Percentiles rank a stretch among this genome's conserved stretches.
Conservation (phyloP, 2,113 vertebrate species). For the Anseranas semipalmata region DNA sequence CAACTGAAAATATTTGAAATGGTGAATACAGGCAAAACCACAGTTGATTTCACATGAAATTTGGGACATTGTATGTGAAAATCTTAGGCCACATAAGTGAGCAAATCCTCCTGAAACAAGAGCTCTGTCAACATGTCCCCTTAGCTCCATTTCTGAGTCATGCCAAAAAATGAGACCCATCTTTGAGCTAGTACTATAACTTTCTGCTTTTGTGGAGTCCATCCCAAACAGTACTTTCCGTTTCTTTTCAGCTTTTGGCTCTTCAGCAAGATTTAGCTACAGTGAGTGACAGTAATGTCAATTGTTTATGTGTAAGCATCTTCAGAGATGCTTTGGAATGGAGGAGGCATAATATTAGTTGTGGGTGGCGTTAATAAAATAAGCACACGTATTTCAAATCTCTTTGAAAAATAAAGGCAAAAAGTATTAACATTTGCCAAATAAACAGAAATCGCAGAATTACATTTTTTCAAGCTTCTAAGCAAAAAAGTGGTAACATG, state of each 20-base stretch:
- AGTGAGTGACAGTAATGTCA: conserved; percentile 3
- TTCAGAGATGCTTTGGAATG: neutral
- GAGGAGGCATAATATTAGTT: neutral
- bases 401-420: neutral
- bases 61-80: neutral
- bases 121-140: neutral
- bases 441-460: neutral
- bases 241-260: conserved; percentile 8
- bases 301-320: neutral
- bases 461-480: neutral
- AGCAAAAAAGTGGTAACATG: neutral
- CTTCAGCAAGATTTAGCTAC: neutral
- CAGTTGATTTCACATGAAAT: neutral
- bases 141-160: neutral
- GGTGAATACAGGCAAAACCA: neutral
- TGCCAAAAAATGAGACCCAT: neutral
- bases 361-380: neutral
- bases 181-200: neutral
- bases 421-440: neutral
- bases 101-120: neutral
- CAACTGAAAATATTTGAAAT: neutral
- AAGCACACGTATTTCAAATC: neutral
- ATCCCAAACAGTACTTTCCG: neutral
- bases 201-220: neutral
- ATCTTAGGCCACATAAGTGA: neutral